These are phyloP conservation scores for Sula dactylatra DNA, from an alignment of 2,113 vertebrate genomes.

Conservation along the genomic window DNA sequence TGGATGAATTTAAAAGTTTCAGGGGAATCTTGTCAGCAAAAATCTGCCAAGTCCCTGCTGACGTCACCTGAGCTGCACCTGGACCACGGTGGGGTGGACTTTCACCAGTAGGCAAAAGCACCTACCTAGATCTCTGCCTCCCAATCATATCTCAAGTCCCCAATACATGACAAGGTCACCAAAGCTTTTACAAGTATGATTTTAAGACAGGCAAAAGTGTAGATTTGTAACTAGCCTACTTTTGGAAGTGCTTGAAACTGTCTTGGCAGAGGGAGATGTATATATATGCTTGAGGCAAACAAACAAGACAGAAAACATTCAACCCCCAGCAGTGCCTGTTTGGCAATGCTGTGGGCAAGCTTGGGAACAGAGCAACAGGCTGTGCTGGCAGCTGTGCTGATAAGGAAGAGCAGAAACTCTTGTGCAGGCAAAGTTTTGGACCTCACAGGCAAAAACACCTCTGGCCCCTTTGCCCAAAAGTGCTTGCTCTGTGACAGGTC, in stretches of 20 bases:
- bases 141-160: not conserved
- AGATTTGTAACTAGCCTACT: not conserved
- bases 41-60: not conserved
- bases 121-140: not conserved
- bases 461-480: not conserved
- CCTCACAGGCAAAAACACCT: not conserved
- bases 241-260: not conserved
- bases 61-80: not conserved
- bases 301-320: not conserved
- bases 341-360: not conserved
- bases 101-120: not conserved
- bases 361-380: not conserved
- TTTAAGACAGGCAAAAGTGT: not conserved
- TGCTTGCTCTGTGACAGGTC: not conserved
- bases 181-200: not conserved
- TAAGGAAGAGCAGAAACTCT: not conserved
- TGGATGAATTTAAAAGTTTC: not conserved
- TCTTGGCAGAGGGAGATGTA: not conserved
- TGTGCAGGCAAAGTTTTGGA: not conserved
- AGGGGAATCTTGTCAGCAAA: not conserved
- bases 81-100: not conserved
- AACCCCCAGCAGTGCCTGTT: not conserved
- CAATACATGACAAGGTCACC: not conserved
- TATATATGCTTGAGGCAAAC: not conserved
- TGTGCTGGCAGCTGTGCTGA: fast-evolving